These are phyloP conservation scores for Agrotis clavis DNA, from an alignment of 2,888 invertebrate species.

Conservation along the genomic window DNA sequence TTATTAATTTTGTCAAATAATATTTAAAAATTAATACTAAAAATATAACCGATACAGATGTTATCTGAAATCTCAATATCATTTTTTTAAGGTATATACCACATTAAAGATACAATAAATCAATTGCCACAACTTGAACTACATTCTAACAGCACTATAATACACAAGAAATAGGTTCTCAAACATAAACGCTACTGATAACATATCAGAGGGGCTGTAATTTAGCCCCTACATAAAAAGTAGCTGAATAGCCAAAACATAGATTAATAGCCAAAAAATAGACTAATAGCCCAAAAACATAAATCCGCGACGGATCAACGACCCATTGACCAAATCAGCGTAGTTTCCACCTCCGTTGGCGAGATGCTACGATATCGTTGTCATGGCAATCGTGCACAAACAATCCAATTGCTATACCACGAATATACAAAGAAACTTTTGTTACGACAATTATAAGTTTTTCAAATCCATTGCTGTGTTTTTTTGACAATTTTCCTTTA, in stretches of 20 bases:
- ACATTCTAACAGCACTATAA: constrained; percentile 8
- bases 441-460: background rate
- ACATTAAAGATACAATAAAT: constrained; percentile 1
- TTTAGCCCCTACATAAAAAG: constrained; percentile 40
- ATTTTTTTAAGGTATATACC: background rate
- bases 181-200: constrained; percentile 36
- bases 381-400: constrained; percentile 82
- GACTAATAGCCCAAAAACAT: constrained; percentile 54
- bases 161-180: constrained; percentile 24
- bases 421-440: constrained; percentile 9
- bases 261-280: constrained; percentile 42
- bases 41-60: no score
- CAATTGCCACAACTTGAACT: background rate
- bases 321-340: constrained; percentile 81
- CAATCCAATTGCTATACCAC: constrained; percentile 60
- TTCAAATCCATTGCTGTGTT: constrained; percentile 31
- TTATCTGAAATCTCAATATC: background rate
- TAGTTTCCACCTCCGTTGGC: constrained; percentile 71
- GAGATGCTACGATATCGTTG: constrained; percentile 86
- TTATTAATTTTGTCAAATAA: background rate
- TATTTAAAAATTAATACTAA: background rate
- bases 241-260: constrained; percentile 23
- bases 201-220: constrained; percentile 35
- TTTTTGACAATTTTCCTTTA: accelerated
- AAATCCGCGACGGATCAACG: constrained; percentile 79